Conservation (phyloP, 1,140 invertebrate species). For the Frieseomelitta varia region DNA sequence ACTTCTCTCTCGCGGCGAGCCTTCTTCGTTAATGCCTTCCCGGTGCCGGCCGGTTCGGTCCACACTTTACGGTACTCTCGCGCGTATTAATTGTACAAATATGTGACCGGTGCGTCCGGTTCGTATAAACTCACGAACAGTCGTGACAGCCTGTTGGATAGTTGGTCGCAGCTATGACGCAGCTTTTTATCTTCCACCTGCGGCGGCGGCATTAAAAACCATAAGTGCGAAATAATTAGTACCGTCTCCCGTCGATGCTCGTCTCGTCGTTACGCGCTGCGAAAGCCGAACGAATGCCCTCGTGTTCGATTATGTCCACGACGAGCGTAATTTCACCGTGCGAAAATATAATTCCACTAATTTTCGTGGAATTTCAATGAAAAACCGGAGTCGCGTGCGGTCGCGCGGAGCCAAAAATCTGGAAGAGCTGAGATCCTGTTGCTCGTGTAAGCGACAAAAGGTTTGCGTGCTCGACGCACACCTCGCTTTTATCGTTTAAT, state of each 20-base stretch:
- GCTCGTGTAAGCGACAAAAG: constrained; percentile 49
- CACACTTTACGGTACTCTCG: constrained; percentile 55
- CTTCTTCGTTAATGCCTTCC: constrained; percentile 37
- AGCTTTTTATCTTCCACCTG: constrained; percentile 26
- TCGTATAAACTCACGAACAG: constrained; percentile 3
- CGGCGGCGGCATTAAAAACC: constrained; percentile 10
- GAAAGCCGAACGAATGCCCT: background rate
- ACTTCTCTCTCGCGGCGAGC: constrained; percentile 10
- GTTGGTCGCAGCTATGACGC: background rate
- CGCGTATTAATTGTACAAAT: constrained; percentile 58
- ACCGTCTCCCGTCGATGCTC: background rate
- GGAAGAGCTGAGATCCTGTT: constrained; percentile 22
- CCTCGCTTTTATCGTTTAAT: constrained; percentile 60
- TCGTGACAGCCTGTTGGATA: constrained; percentile 14
- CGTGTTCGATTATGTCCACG: background rate
- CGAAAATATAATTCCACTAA: background rate
- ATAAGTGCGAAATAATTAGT: constrained; percentile 24
- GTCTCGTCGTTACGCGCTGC: no score
- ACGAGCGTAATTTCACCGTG: background rate
- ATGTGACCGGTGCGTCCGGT: constrained; percentile 23
- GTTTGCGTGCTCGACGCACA: constrained; percentile 33
- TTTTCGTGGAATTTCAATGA: constrained; percentile 1
- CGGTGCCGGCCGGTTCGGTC: constrained; percentile 1
- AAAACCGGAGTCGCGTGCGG: background rate
- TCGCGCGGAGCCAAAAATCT: background rate